Evolutionary conservation across 2,888 invertebrate species (phyloP), one percentile per base, ranked within the genome.

Genomic region (Meta bourneti): DNA sequence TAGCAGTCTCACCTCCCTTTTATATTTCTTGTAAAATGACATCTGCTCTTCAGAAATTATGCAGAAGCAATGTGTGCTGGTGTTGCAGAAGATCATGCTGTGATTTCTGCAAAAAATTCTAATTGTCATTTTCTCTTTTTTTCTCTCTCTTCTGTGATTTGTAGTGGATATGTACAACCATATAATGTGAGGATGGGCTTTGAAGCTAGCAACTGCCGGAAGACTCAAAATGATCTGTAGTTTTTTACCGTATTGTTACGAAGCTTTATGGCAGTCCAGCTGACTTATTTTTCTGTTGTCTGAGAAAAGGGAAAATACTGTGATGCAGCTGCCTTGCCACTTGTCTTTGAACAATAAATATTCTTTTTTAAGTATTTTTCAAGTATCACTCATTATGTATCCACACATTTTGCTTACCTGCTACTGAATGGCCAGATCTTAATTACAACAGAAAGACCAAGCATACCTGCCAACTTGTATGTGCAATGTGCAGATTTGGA

Each of bases 31-130:
- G 16, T 34, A 82, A 82, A 16, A 19, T 82, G 70, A 49, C 5
- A 54, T 19, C 16, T 34, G 34, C 6, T 48, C 34, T 54, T n/a
- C 81, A 69, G n/a, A 48, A 71, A 13, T 72, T n/a, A 4, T 19
- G 49, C n/a, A 51, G 48, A 81, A 83, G 91, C 91, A 91, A 91
- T 91, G 91, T 61, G 70, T 85, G 75, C 85, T 80, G 72, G 34
- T 89, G 79, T 87, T 91, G 91, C 91, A 91, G 91, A 91, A 91
- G 82, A 91, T 81, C 86, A 88, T 91, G 91, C 91, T 82, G 81
- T 78, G 34, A 72, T 83, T 87, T 69, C 72, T 83, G 70, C 52
- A 71, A 72, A 72, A 78, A 9, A 8, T 20, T 91, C 86, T 86
- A 91, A 86, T 86, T 81, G 48, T 90, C 81, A 34, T 86, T 91